A percentile compares a stretch with the other conserved stretches of the same genome.
Conservation (phyloP, 2,888 invertebrate species). For the Lathronympha strigana region DNA sequence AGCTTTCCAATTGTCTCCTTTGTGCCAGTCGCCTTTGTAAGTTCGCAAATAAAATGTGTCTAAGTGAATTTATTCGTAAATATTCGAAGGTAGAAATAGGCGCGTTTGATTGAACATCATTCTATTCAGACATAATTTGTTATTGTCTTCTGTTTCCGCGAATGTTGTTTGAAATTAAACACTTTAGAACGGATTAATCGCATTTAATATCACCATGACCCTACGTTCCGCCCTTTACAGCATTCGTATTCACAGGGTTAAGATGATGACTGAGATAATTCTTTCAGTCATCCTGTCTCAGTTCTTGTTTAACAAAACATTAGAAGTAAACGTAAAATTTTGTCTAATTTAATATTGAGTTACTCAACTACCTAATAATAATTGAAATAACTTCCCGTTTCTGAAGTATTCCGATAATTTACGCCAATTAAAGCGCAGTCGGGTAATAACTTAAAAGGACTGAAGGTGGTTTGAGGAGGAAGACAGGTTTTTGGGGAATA, state of each 20-base stretch:
- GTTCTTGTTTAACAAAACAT: background rate
- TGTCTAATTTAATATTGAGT: background rate
- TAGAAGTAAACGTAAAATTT: constrained; percentile 3
- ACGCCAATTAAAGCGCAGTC: constrained; percentile 11
- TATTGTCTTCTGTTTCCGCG: no score
- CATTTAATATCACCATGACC: no score
- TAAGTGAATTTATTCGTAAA: constrained; percentile 8
- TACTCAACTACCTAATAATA: constrained; percentile 12
- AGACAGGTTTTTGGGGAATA: no score
- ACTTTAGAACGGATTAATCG: no score
- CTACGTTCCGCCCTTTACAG: no score
- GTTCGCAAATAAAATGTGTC: constrained; percentile 15
- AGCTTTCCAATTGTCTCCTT: constrained; percentile 28
- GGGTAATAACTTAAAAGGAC: background rate
- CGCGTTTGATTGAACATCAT: no score
- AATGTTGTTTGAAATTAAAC: no score
- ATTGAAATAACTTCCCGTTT: background rate
- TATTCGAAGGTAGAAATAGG: no score
- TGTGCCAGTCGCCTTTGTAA: constrained; percentile 1
- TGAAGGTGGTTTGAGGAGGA: background rate
- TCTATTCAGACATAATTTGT: no score
- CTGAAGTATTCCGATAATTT: constrained; percentile 5
- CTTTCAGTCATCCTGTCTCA: no score
- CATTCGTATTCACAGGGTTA: no score
- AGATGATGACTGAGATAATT: no score